Evolutionary conservation across 2,797 vertebrate genomes (phyloP).

Genomic region (Bovichtus variegatus): DNA sequence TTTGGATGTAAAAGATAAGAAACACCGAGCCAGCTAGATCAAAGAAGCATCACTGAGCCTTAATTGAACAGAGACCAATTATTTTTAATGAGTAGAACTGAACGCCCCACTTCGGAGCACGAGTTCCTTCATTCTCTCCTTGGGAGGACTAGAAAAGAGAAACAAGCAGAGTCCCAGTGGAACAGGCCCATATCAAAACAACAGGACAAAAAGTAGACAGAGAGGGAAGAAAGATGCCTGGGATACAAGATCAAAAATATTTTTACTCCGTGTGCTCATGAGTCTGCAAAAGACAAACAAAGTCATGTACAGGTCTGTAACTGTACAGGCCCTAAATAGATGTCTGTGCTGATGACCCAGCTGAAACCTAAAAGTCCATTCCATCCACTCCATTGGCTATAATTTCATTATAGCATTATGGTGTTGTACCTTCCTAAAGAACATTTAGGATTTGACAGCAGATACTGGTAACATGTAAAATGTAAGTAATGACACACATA

Average conservation of each 20-base stretch:
- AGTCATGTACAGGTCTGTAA: slow-evolving; percentile 20
- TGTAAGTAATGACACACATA: neutral
- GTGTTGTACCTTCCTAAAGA: neutral
- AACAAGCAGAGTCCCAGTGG: slow-evolving; percentile 61
- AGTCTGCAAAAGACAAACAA: slow-evolving; percentile 53
- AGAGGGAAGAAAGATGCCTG: slow-evolving; percentile 17
- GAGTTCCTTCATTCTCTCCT: slow-evolving; percentile 59
- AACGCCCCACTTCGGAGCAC: slow-evolving; percentile 67
- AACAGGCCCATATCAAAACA: slow-evolving; percentile 62
- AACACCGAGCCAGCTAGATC: slow-evolving; percentile 61
- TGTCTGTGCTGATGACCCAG: neutral
- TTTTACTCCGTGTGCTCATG: slow-evolving; percentile 20
- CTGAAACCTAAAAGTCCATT: neutral
- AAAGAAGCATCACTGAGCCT: slow-evolving; percentile 69
- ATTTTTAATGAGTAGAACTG: slow-evolving; percentile 82
- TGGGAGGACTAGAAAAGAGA: slow-evolving; percentile 43
- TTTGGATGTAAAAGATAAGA: slow-evolving; percentile 60
- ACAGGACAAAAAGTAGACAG: slow-evolving; percentile 43
- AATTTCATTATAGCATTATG: neutral
- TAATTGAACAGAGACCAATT: slow-evolving; percentile 84
- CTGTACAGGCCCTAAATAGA: slow-evolving; percentile 2
- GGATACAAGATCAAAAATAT: slow-evolving; percentile 13
- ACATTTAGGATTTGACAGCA: neutral
- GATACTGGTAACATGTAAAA: neutral
- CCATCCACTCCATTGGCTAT: neutral